Conservation (phyloP, 2,888 invertebrate genomes). For the Allolobophora icterica region DNA sequence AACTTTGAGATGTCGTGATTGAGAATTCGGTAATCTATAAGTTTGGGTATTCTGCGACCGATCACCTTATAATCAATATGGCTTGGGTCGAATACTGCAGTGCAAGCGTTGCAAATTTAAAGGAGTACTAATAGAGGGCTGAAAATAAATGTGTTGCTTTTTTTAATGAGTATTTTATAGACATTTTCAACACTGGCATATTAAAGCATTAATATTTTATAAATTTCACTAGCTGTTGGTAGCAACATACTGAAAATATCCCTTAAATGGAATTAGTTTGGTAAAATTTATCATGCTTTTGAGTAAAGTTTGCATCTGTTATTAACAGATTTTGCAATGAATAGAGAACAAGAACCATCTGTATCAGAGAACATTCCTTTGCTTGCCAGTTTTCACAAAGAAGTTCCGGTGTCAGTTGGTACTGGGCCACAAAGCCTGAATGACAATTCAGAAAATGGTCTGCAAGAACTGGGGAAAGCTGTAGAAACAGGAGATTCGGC, state of each 20-base stretch:
- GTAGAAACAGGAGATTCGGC: neutral
- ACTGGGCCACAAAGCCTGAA: neutral
- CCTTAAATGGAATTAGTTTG: neutral
- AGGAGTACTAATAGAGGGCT: no score
- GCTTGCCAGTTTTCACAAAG: neutral
- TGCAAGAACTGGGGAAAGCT: neutral
- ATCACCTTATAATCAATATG: no score
- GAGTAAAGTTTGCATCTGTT: neutral
- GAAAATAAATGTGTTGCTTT: no score
- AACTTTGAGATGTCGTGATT: no score
- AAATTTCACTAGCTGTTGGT: no score
- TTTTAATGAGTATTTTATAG: no score
- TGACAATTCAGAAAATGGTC: constrained; percentile 7
- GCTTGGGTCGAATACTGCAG: no score
- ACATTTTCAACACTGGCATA: no score
- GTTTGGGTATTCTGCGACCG: no score
- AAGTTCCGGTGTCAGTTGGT: neutral
- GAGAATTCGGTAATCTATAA: no score
- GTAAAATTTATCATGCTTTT: neutral
- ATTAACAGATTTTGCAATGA: neutral
- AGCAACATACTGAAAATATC: neutral
- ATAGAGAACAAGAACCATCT: neutral
- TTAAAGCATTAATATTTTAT: no score
- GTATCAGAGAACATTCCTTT: neutral
- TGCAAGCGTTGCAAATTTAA: no score